Conservation (phyloP, 92 coral and sea anemone species). For the Epizoanthus stellaris region DNA sequence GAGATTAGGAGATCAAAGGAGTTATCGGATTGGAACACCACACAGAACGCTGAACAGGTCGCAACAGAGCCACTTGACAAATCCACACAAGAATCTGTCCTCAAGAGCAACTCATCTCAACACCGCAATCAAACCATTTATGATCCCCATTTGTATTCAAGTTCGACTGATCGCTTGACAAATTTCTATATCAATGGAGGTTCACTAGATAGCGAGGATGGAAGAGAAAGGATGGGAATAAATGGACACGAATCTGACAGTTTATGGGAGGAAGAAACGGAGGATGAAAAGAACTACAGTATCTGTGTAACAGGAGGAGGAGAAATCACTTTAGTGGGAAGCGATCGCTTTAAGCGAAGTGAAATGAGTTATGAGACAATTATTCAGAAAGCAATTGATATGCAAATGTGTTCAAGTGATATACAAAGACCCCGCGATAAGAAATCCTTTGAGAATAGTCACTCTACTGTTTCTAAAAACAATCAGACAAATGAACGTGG, state of each 20-base stretch:
- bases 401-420: conserved; percentile 54
- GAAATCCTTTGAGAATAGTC: conserved; percentile 7
- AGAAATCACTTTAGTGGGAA: conserved; percentile 45
- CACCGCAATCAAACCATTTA: not conserved
- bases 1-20: not conserved
- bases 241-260: conserved; percentile 8
- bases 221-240: not conserved
- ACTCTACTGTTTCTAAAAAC: not conserved
- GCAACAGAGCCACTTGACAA: not conserved
- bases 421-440: conserved; percentile 37
- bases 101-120: conserved; percentile 15
- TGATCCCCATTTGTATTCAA: conserved; percentile 10
- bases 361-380: conserved; percentile 37
- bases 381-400: conserved; percentile 30
- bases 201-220: conserved; percentile 13
- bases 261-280: conserved; percentile 14
- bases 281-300: conserved; percentile 24
- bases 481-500: not conserved
- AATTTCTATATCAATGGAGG: conserved; percentile 11
- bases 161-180: conserved; percentile 34
- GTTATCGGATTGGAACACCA: not conserved
- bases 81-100: not conserved
- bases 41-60: not conserved
- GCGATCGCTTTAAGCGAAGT: conserved; percentile 37
- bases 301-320: conserved; percentile 40